Conservation (phyloP, 2,113 vertebrate species). For the Excalfactoria chinensis region DNA sequence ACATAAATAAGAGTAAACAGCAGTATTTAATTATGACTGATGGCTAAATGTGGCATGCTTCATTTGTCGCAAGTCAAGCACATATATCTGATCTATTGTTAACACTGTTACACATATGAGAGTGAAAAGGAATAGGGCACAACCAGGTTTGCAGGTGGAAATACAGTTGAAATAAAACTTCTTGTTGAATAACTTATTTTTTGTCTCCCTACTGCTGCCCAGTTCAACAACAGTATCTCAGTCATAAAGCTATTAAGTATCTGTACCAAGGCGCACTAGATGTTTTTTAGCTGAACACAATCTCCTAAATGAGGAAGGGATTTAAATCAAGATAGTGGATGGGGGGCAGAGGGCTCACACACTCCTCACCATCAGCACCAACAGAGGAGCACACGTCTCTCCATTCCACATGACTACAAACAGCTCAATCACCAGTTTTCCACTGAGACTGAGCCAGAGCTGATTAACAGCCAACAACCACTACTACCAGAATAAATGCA, state of each 20-base stretch:
- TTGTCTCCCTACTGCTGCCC: neutral
- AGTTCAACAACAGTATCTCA: neutral
- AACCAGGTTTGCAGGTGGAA: neutral
- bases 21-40: neutral
- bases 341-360: neutral
- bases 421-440: neutral
- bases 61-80: neutral
- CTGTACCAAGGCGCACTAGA: fast-evolving
- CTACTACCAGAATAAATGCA: neutral
- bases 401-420: neutral
- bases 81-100: neutral
- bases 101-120: neutral
- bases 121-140: neutral
- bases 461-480: neutral
- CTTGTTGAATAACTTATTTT: neutral
- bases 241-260: fast-evolving
- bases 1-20: neutral
- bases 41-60: neutral
- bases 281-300: neutral
- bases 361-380: neutral
- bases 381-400: neutral
- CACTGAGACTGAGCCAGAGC: neutral
- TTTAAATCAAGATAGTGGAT: neutral
- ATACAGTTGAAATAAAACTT: neutral
- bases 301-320: neutral